phyloP scores from a whole-genome alignment of 2,797 vertebrate genomes.

The Discoglossus pictus region DNA sequence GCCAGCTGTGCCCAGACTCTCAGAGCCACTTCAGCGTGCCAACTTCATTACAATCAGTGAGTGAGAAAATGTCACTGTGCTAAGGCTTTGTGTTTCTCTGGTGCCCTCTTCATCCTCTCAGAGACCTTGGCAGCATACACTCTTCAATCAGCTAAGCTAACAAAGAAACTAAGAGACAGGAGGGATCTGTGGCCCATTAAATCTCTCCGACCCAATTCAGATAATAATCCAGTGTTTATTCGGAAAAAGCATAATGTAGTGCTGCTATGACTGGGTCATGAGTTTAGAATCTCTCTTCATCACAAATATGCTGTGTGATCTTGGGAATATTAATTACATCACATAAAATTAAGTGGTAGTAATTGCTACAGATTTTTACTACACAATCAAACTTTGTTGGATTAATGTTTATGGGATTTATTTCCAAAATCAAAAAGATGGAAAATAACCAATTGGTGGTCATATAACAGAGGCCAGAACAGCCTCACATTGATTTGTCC shows the following conservation, averaged over 20 bases:
- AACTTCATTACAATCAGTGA: conserved; percentile 43
- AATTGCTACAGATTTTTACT: too few species aligned
- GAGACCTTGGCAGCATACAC: conserved; percentile 23
- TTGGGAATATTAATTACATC: neutral
- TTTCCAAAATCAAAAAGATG: too few species aligned
- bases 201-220: conserved; percentile 3
- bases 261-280: conserved; percentile 7
- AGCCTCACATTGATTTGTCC: too few species aligned
- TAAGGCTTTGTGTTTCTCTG: conserved; percentile 42
- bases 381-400: too few species aligned
- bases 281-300: neutral
- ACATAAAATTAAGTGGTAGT: too few species aligned
- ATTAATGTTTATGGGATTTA: too few species aligned
- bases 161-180: conserved; percentile 10
- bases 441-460: too few species aligned
- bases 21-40: conserved; percentile 40
- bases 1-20: conserved; percentile 44
- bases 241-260: conserved; percentile 4
- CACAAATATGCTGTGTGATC: neutral
- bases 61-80: conserved; percentile 45
- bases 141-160: conserved; percentile 19
- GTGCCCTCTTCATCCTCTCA: conserved; percentile 41
- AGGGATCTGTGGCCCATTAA: neutral
- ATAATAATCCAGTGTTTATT: conserved; percentile 16
- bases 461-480: too few species aligned